Evolutionary conservation across 2,113 vertebrate species (phyloP), one percentile per base, ranked within the genome.

Genomic region (Malurus elegans): DNA sequence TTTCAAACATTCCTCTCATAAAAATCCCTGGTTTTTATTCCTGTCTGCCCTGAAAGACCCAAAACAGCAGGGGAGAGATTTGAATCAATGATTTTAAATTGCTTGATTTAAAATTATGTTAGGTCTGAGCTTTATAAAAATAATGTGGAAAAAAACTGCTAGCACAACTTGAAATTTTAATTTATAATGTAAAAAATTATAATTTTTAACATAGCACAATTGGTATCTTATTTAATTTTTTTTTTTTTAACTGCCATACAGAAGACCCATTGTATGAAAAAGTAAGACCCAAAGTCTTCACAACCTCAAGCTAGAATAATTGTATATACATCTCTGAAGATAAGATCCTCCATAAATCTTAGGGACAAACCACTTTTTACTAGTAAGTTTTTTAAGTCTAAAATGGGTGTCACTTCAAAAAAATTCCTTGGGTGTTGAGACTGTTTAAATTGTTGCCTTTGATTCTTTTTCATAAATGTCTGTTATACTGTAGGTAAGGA

Each of bases 51-150:
- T 54, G 29, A 73, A 93, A 93, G 21, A 58, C 9, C 32, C 70
- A 85, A 72, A 96, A 71, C 69, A 81, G 65, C 21, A 83, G 21
- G 42, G 18, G 32, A 72, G 53, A 70, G 38, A 87, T 88, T 72
- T 79, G 44, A 92, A 87, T 73, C 42, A 88, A 34, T 83, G 56
- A 83, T 76, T 92, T 88, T 47, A 79, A 93, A 95, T 54, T 53
- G 45, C 23, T 87, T 61, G 65, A 69, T 91, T 81, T 86, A 51
- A 66, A 87, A 62, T 76, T 31, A 62, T 32, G 9, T 48, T 79
- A 79, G 14, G 9, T 61, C 32, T 82, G 28, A 70, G 28, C 24
- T 83, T 90, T 64, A 38, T n/a, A 70, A 69, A 91, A 91, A 44
- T 61, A 58, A 73, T 28, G 26, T 31, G 12, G 8, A 34, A 58